Base-by-base conservation (phyloP, 1,140 invertebrate species). In the Eupristina koningsbergeri region DNA sequence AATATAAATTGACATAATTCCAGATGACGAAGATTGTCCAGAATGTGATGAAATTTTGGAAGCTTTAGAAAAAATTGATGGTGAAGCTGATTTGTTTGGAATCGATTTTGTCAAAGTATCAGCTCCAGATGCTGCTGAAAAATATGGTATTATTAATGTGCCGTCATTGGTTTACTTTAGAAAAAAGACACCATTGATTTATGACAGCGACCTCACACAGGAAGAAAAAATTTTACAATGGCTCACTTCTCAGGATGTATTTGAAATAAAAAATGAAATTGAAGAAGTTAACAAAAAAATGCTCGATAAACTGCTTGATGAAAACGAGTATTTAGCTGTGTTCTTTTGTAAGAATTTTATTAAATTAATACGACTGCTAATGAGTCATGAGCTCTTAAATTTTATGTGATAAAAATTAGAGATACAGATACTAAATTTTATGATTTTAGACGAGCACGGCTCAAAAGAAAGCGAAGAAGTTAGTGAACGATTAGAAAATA, bases 221-320 rank as follows among this genome's bases (percentile, higher is more conserved):
- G 96, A 97, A 74, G 96, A 97, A 71, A 96, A 95, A 89, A 95
- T 98, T 41, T 92, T 98, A 0, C 94, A 95, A 83, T 99, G 97
- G 97, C 91, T 98, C 22, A 98, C 97, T 17, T 98, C 97, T 22
- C 97, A 98, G 90, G 97, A 99, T 91, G 97, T 98, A 36, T 98
- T 99, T 92, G 97, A 98, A 93, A 96, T 98, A 53, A 98, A 98
- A 93, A 98, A 98, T 90, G 97, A 98, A 94, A 98, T 99, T 88
- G 98, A 98, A 91, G 97, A 98, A 91, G 97, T 98, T 0, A 98
- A 98, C 90, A 95, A 96, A 64, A 98, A 98, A 92, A 98, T 99
- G 97, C 92, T 99, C 69, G 97, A 98, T 86, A 98, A 98, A 92
- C 91, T 98, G 3, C 92, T 99, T 2, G 97, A 98, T 86, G 97